A percentile compares a stretch with the other conserved stretches of the same genome.
Conservation (phyloP, 1,140 invertebrate species). For the Danaus melanippus region DNA sequence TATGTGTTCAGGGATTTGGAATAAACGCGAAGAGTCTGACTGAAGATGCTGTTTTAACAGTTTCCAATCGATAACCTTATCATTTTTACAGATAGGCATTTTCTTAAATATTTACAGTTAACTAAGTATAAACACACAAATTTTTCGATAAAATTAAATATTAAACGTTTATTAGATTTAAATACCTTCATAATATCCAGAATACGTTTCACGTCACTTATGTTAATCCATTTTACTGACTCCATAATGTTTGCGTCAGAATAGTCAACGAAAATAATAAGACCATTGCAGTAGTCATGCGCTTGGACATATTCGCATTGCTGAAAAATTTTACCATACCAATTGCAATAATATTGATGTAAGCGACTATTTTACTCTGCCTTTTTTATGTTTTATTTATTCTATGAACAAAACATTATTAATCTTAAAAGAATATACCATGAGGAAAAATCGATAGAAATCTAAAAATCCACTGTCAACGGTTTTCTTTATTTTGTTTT, state of each 20-base stretch:
- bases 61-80: too few relatives aligned
- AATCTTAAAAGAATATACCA: conserved; percentile 2
- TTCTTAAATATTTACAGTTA: neutral
- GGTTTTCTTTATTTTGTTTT: conserved; percentile 2
- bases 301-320: conserved; percentile 17
- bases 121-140: neutral
- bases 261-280: conserved; percentile 6
- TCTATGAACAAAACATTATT: neutral
- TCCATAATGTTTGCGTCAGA: conserved; percentile 14
- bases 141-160: too few relatives aligned
- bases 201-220: conserved; percentile 8
- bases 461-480: conserved; percentile 4
- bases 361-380: neutral
- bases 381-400: neutral
- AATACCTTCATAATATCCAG: conserved; percentile 12
- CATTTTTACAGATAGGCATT: neutral
- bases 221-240: conserved; percentile 11
- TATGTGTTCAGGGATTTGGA: too few relatives aligned
- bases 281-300: conserved; percentile 13
- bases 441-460: conserved; percentile 10
- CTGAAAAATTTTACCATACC: conserved; percentile 2
- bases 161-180: too few relatives aligned
- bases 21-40: too few relatives aligned
- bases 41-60: too few relatives aligned
- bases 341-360: neutral